phyloP scores from a whole-genome alignment of 2,888 invertebrate species.

The Netelia melanura region DNA sequence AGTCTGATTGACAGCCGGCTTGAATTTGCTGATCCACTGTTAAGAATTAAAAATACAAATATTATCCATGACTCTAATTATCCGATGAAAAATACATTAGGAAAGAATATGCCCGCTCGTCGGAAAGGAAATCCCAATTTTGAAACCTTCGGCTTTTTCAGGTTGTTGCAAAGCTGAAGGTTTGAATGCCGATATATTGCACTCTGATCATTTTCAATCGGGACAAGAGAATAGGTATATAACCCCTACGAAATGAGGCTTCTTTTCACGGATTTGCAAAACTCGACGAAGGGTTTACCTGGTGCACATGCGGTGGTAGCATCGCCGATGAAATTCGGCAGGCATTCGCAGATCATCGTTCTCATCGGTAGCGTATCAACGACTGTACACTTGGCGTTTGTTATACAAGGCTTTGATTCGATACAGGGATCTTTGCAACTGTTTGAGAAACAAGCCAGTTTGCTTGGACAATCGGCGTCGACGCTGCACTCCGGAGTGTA shows the following conservation, averaged over 20 bases:
- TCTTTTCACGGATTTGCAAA: not conserved
- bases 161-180: no score
- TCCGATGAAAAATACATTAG: slow-evolving; percentile 1
- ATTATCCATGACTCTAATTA: not conserved
- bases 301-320: slow-evolving; percentile 93
- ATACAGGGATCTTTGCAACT: slow-evolving; percentile 93
- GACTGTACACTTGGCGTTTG: slow-evolving; percentile 93
- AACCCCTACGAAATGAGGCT: not conserved
- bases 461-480: slow-evolving; percentile 95
- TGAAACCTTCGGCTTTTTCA: no score
- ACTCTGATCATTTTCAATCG: no score
- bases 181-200: no score
- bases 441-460: slow-evolving; percentile 92
- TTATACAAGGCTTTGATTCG: slow-evolving; percentile 92
- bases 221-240: no score
- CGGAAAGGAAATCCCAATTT: no score
- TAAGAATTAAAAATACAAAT: slow-evolving; percentile 45
- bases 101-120: not conserved
- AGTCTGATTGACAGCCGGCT: slow-evolving; percentile 89
- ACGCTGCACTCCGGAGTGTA: slow-evolving; percentile 89
- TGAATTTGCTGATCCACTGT: slow-evolving; percentile 80
- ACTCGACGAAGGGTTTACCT: slow-evolving; percentile 86
- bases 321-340: slow-evolving; percentile 93
- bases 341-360: slow-evolving; percentile 95
- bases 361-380: slow-evolving; percentile 94